A percentile compares a stretch with the other conserved stretches of the same genome.
Conservation (phyloP, 1,140 invertebrate genomes). For the Yoshiicerus persimilis region DNA sequence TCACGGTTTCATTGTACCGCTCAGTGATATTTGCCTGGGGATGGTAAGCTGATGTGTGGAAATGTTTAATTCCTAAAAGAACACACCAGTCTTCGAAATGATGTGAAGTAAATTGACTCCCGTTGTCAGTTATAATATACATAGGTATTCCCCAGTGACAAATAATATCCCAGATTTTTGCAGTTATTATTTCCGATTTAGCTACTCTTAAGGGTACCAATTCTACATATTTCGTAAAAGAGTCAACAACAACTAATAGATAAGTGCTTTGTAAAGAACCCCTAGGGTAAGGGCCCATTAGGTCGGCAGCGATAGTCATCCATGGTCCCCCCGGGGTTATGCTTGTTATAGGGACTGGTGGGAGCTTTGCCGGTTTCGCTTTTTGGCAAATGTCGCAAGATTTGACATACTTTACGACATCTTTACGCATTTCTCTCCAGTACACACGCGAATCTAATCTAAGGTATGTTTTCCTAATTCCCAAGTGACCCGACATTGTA, state of each 20-base stretch:
- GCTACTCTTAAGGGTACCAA: slow-evolving; percentile 31
- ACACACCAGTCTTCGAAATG: slow-evolving; percentile 23
- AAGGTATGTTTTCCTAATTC: background rate
- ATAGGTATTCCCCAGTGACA: slow-evolving; percentile 48
- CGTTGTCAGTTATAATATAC: slow-evolving; percentile 49
- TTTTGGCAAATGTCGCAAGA: background rate
- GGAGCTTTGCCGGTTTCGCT: background rate
- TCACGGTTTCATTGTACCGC: slow-evolving; percentile 38
- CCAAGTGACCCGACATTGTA: background rate
- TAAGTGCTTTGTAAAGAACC: background rate
- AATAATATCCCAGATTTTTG: slow-evolving; percentile 45
- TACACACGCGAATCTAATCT: slow-evolving; percentile 28
- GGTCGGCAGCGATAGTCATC: slow-evolving; percentile 41
- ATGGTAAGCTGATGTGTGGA: slow-evolving; percentile 43
- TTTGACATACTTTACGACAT: slow-evolving; percentile 40
- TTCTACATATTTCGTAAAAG: slow-evolving; percentile 47
- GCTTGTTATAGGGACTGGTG: background rate
- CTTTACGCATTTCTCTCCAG: slow-evolving; percentile 50
- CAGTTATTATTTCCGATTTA: background rate
- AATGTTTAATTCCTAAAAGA: background rate
- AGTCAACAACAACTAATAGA: slow-evolving; percentile 45
- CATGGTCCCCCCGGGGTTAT: slow-evolving; percentile 33
- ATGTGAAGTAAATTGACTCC: slow-evolving; percentile 45
- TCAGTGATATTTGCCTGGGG: slow-evolving; percentile 44
- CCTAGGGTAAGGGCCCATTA: slow-evolving; percentile 45